Evolutionary conservation across 1,140 invertebrate genomes (phyloP).

Genomic region (Drosophila erecta): DNA sequence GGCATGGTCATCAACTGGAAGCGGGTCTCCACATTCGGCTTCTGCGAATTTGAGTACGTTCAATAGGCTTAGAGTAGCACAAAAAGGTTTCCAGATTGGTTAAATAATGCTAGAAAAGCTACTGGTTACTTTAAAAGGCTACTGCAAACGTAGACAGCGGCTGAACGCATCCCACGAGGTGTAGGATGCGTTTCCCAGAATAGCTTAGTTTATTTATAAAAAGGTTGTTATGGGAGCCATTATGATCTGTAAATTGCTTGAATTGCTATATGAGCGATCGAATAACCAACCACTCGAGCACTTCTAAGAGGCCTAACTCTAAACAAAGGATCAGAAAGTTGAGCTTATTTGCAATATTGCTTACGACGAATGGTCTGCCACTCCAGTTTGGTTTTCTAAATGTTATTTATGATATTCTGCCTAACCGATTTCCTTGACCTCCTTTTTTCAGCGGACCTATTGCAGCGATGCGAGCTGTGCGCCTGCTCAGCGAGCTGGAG

Average conservation of each 20-base stretch:
- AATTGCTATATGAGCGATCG: not conserved
- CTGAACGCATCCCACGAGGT: too few relatives aligned
- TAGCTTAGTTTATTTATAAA: not conserved
- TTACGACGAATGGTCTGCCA: too few relatives aligned
- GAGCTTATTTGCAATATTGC: too few relatives aligned
- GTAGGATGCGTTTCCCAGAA: not conserved
- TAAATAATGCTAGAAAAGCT: not conserved
- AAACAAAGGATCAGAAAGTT: too few relatives aligned
- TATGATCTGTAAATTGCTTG: too few relatives aligned
- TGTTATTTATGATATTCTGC: too few relatives aligned
- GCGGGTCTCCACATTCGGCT: conserved; percentile 98
- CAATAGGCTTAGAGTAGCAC: not conserved
- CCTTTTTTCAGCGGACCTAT: conserved; percentile 92
- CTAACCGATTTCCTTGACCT: not conserved
- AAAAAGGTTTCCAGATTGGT: not conserved
- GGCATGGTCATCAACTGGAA: conserved; percentile 98
- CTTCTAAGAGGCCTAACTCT: not conserved
- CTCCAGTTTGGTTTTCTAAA: not conserved
- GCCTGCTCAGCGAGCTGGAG: conserved; percentile 96
- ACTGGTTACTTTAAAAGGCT: not conserved
- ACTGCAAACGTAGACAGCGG: too few relatives aligned
- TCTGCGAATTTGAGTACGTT: conserved; percentile 92
- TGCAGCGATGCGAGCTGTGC: conserved; percentile 96
- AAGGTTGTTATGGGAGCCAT: not conserved
- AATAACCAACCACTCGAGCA: too few relatives aligned